Conservation (phyloP, 1,140 invertebrate genomes). For the Drosophila asahinai region DNA sequence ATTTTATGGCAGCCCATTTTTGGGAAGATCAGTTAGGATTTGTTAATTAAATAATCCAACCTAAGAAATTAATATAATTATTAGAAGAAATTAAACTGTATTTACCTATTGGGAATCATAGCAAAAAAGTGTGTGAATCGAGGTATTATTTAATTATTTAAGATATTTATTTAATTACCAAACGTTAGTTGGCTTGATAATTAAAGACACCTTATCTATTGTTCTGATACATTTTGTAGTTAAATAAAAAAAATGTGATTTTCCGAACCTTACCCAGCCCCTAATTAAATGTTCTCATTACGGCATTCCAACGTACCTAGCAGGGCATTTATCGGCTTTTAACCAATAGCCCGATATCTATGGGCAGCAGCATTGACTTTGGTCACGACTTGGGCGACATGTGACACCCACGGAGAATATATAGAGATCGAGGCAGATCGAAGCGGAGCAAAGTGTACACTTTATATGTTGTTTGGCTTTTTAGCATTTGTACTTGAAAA, state of each 20-base stretch:
- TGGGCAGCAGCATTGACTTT: conserved; percentile 43
- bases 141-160: too few species aligned
- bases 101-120: neutral
- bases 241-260: neutral
- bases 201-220: neutral
- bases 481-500: conserved; percentile 67
- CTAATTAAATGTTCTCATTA: conserved; percentile 27
- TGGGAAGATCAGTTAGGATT: neutral
- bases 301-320: conserved; percentile 32
- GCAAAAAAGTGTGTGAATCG: too few species aligned
- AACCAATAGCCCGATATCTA: conserved; percentile 17
- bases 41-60: neutral
- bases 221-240: neutral
- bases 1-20: neutral
- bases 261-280: conserved; percentile 3
- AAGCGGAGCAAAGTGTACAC: conserved; percentile 24
- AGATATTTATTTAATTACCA: too few species aligned
- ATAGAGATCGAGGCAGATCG: conserved; percentile 29
- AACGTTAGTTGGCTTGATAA: too few species aligned
- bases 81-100: neutral
- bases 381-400: conserved; percentile 56
- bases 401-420: conserved; percentile 43
- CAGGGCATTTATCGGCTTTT: conserved; percentile 30
- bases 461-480: conserved; percentile 36
- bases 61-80: too few species aligned